Base-by-base conservation (phyloP, 37 sponge, comb jelly and placozoan species). In the Agelas oroides region DNA sequence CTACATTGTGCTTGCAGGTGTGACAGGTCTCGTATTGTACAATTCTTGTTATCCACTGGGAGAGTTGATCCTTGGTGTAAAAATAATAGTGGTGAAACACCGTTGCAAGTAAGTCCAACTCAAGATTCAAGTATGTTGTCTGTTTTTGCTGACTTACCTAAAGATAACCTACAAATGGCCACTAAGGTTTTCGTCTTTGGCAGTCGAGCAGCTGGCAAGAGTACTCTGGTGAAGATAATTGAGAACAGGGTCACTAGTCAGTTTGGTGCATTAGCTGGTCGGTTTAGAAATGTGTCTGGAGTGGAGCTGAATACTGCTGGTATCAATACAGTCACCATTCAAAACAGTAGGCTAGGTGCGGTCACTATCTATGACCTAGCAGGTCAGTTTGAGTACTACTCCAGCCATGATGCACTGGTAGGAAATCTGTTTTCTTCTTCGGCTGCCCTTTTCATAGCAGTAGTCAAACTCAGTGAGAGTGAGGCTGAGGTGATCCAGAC, bases 371-470 rank as follows among this genome's bases (percentile, higher is more conserved):
- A 32, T 71, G 84, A 84, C 61, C 60, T 84, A 41, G 84, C 84
- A 62, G 84, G 84, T 3, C 84, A 84, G 23, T 33, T 36, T 20
- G 76, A 84, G 25, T 84, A 84, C 67, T 75, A 84, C 84, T 52
- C 68, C 24, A 74, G 76, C 31, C 84, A 84, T 24, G 27, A 39
- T 74, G 76, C 70, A 20, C 62, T 75, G 19, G 35, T 84, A 39
- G 84, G 75, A 53, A 31, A 40, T 40, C 30, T 65, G 17, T 24
- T 55, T 18, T 27, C 16, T 14, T 31, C 73, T 61, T 36, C 73
- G 56, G 41, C 84, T 39, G 39, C 76, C 36, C 24, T 60, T 27
- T 75, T 84, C 63, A 25, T 84, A 16, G 41, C 63, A 18, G 65
- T 84, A 19, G 63, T 75, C 17, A 64, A 84, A 24, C 56, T 84